phyloP scores from a whole-genome alignment of 2,888 invertebrate species.

The Synanthedon tipuliformis region DNA sequence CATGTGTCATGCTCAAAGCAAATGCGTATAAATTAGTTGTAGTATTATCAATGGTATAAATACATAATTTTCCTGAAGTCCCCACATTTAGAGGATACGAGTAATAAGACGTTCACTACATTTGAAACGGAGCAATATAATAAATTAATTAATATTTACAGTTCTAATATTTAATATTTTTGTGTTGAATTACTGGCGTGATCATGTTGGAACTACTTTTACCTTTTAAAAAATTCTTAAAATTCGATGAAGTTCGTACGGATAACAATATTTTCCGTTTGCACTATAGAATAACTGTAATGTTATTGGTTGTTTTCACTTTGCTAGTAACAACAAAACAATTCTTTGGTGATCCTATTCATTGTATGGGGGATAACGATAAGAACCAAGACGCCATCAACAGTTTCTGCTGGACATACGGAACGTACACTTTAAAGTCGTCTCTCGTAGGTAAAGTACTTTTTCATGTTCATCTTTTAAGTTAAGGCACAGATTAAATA shows the following conservation, averaged over 20 bases:
- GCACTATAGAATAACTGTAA: slow-evolving; percentile 80
- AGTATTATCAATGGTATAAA: no score
- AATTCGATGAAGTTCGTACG: slow-evolving; percentile 74
- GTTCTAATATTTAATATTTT: no score
- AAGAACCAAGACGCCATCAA: slow-evolving; percentile 72
- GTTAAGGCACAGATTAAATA: no score
- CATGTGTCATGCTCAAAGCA: neutral
- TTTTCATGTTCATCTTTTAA: neutral
- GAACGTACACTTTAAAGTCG: slow-evolving; percentile 74
- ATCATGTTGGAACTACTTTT: slow-evolving; percentile 76
- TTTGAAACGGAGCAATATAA: neutral
- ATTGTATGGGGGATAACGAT: slow-evolving; percentile 72
- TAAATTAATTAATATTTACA: neutral
- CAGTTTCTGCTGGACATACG: slow-evolving; percentile 84
- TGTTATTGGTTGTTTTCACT: slow-evolving; percentile 78
- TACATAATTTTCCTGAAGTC: no score
- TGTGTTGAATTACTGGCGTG: neutral
- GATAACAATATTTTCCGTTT: slow-evolving; percentile 81
- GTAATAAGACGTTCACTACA: neutral
- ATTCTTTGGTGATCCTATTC: slow-evolving; percentile 87
- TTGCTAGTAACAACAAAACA: slow-evolving; percentile 84
- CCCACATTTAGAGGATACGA: neutral
- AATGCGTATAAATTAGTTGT: no score
- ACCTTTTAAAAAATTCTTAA: slow-evolving; percentile 75
- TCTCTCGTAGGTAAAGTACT: slow-evolving; percentile 37